Evolutionary conservation across 2,888 invertebrate genomes (phyloP).

Genomic region (Morinoia aosen): DNA sequence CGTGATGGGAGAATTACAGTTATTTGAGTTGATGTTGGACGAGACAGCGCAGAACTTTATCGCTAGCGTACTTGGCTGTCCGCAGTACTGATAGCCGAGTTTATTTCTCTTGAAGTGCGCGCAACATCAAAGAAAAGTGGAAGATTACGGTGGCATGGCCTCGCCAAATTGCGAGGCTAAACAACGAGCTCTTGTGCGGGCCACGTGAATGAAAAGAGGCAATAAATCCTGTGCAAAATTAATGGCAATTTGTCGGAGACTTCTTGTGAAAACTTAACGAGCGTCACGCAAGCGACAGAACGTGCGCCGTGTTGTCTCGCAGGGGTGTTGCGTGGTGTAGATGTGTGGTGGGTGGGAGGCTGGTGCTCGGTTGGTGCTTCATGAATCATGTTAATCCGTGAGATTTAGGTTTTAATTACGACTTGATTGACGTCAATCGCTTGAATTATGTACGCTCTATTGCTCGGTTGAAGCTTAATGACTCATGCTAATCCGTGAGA

Average conservation of each 20-base stretch:
- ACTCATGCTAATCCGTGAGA: no score
- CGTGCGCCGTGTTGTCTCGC: background rate
- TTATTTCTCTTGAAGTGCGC: background rate
- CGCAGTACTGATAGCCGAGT: background rate
- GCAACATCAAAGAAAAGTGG: conserved; percentile 3
- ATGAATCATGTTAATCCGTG: no score
- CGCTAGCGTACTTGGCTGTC: background rate
- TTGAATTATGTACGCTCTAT: background rate
- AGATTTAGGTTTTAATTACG: no score
- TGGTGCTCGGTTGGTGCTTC: background rate
- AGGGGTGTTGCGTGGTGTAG: background rate
- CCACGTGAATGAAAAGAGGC: background rate
- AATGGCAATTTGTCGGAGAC: background rate
- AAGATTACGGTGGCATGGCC: background rate
- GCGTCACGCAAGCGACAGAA: background rate
- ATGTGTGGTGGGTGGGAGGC: background rate
- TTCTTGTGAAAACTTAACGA: background rate
- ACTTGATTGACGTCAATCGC: no score
- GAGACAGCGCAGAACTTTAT: background rate
- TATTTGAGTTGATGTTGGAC: background rate
- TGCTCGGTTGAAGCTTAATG: no score
- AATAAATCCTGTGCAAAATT: conserved; percentile 13
- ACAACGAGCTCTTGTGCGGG: background rate
- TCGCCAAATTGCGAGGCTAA: background rate
- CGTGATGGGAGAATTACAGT: background rate